Evolutionary conservation across 64 coral and sea anemone genomes (phyloP).

Genomic region (Stylophora pistillata): DNA sequence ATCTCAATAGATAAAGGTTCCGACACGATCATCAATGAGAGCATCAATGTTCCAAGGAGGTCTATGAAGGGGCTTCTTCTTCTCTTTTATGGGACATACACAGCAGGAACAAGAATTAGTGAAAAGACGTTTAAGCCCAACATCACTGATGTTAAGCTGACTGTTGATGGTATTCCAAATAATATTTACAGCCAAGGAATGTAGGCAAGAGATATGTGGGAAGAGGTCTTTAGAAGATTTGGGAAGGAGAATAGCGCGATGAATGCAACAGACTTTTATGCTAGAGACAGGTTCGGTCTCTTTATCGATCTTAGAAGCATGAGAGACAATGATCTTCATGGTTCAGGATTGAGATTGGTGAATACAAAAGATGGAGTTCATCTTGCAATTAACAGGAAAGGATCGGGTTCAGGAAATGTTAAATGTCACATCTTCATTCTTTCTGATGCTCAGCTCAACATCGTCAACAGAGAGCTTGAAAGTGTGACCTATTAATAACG

Average conservation of each 20-base stretch:
- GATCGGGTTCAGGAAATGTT: neutral
- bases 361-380: slow-evolving; percentile 1
- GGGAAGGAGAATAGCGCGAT: too few relatives aligned
- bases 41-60: neutral
- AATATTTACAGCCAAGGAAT: neutral
- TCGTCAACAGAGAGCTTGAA: neutral
- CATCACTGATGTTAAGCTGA: too few relatives aligned
- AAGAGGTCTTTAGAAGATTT: too few relatives aligned
- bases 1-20: neutral
- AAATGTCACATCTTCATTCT: neutral
- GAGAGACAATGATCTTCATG: neutral
- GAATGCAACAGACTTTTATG: neutral
- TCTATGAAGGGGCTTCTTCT: too few relatives aligned
- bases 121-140: too few relatives aligned
- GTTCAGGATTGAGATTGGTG: neutral
- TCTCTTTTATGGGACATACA: too few relatives aligned
- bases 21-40: neutral
- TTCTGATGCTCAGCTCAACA: neutral
- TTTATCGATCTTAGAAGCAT: neutral
- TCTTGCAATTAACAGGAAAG: neutral
- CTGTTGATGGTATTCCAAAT: too few relatives aligned
- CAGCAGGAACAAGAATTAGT: too few relatives aligned
- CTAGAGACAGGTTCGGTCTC: neutral
- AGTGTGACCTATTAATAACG: neutral
- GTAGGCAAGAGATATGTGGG: neutral